Evolutionary conservation across 2,888 invertebrate genomes (phyloP), one percentile per base, ranked within the genome.

Genomic region (Osedax fenrisi): DNA sequence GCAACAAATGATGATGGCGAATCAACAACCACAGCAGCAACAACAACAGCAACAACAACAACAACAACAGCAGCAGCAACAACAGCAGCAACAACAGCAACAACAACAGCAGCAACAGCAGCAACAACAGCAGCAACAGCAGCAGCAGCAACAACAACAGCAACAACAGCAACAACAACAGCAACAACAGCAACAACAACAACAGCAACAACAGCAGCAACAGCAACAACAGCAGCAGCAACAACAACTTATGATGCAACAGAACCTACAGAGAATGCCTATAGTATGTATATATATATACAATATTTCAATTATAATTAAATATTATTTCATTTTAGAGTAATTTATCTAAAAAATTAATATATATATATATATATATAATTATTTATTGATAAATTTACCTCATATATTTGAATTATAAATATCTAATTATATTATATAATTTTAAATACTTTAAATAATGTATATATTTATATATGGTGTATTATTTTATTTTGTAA

Each of bases 1-100:
- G n/a, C n/a, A n/a, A n/a, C n/a, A n/a, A n/a, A n/a, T n/a, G n/a
- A n/a, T n/a, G n/a, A n/a, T n/a, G 17, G 77, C 78, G 27, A 83
- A 83, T 72, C 81, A 82, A 73, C 81, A 81, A 80, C 82, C 81
- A 73, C n/a, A 75, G 82, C 90, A 90, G 80, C 88, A 83, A 75
- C 83, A 84, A 17, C 41, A 41, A 41, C 41, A 64, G 1, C 64
- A 64, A 64, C 64, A 64, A 25, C 67, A 67, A 25, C n/a, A 67
- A 67, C 67, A 67, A 67, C 67, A 67, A 22, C 67, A 67, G 23
- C 67, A 67, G 23, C 67, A 67, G 3, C 68, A 68, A 68, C 68
- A 68, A 26, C 68, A 68, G 27, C 68, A 68, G 27, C 26, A 26
- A 68, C 21, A 27, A 5, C 26, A 2, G 26, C 27, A 68, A 10